Evolutionary conservation across 2,888 invertebrate species (phyloP).

Genomic region (Lepeophtheirus nordmannii): DNA sequence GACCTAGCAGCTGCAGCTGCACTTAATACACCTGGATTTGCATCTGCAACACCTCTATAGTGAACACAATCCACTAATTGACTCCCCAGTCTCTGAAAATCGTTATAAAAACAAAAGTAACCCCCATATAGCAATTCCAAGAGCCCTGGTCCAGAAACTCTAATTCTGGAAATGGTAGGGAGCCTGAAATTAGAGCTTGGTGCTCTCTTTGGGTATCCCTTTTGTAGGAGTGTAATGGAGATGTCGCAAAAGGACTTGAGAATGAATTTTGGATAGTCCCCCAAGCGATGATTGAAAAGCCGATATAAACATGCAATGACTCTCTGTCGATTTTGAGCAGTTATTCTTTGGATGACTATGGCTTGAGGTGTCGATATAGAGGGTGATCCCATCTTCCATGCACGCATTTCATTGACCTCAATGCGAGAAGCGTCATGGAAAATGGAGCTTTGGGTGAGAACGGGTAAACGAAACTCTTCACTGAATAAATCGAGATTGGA

Average conservation of each 20-base stretch:
- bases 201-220: not conserved
- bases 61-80: constrained; percentile 8
- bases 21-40: not conserved
- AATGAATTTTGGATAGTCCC: not conserved
- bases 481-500: not conserved
- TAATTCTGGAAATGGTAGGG: not conserved
- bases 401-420: not conserved
- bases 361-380: not conserved
- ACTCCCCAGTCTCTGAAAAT: constrained; percentile 10
- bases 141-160: not conserved
- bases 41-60: not conserved
- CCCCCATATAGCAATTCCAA: constrained; percentile 8
- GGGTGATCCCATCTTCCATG: not conserved
- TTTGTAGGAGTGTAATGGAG: not conserved
- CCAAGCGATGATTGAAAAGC: constrained; percentile 3
- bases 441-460: constrained; percentile 7
- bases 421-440: constrained; percentile 14
- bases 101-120: constrained; percentile 16
- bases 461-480: not conserved
- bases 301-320: not conserved
- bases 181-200: not conserved
- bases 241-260: not conserved
- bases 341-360: not conserved
- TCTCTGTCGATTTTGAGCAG: not conserved
- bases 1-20: not conserved